Base-by-base conservation (phyloP, 2,888 invertebrate genomes). In the Acanthosoma haemorrhoidale region DNA sequence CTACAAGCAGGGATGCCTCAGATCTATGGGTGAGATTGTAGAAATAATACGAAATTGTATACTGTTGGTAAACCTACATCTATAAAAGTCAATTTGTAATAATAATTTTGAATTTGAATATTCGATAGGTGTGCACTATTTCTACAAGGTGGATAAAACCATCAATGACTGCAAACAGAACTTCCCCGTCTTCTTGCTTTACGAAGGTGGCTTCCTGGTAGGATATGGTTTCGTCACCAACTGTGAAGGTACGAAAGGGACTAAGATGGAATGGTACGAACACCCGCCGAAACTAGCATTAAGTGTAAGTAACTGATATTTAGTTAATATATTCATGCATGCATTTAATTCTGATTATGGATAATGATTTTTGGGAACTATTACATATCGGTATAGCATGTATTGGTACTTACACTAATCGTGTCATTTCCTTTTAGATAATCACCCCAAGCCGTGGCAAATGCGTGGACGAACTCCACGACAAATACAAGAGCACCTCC, bases 141-240 rank as follows among this genome's bases (percentile, higher is more conserved):
- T 43, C 43, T 43, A 43, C 21, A 21, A 21, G 3, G 21, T 43
- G 13, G 11, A 18, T 15, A 43, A 43, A 21, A 41, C 15, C 15
- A 16, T 41, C 2, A 11, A 43, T 3, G 18, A 8, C 8, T 43
- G 43, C 13, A 43, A 4, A 4, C 18, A 43, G 11, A 18, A 3
- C 11, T 43, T 43, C 18, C 18, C 70, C 6, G 43, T 66, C 41
- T 73, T 72, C 68, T 64, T 68, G 9, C 68, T 74, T 4, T 73
- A 72, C 58, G 59, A 70, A 51, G 51, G 41, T 13, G 70, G 72
- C 16, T 13, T 66, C 18, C 69, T 74, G n/a, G 64, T 70, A n/a
- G 74, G 73, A 21, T 72, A 71, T 36, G 73, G 74, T 21, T 66
- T 72, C 57, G 69, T 67, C 39, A 64, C 67, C 8, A 72, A 70